phyloP scores from a whole-genome alignment of 2,888 invertebrate species.

The Kuschelorhynchus macadamiae region DNA sequence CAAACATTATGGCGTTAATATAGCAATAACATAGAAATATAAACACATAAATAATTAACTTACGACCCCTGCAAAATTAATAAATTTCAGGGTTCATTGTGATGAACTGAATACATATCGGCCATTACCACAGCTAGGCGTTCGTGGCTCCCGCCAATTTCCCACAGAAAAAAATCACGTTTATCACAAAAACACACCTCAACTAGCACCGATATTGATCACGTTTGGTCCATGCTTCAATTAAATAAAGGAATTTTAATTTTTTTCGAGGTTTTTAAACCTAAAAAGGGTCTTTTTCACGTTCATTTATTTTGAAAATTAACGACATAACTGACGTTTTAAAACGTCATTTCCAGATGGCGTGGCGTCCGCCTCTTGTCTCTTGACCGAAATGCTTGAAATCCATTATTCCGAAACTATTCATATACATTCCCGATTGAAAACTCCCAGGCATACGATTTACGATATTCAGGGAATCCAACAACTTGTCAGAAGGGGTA shows the following conservation, averaged over 20 bases:
- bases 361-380: not conserved
- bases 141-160: slow-evolving; percentile 47
- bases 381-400: not conserved
- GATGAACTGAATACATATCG: slow-evolving; percentile 40
- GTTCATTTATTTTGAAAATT: slow-evolving; percentile 47
- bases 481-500: not conserved
- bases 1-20: not conserved
- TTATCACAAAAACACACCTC: slow-evolving; percentile 44
- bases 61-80: slow-evolving; percentile 33
- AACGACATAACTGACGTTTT: slow-evolving; percentile 41
- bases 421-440: not conserved
- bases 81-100: slow-evolving; percentile 42
- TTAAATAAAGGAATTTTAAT: slow-evolving; percentile 32
- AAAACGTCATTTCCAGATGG: slow-evolving; percentile 45
- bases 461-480: not conserved
- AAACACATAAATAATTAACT: slow-evolving; percentile 47
- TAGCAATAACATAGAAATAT: not conserved
- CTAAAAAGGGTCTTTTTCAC: slow-evolving; percentile 20
- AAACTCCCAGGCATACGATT: not conserved
- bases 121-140: slow-evolving; percentile 48
- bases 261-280: slow-evolving; percentile 32
- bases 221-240: slow-evolving; percentile 28
- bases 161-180: slow-evolving; percentile 25
- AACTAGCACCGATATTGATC: slow-evolving; percentile 6
- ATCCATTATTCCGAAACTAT: not conserved